Evolutionary conservation across 2,113 vertebrate genomes (phyloP).

Genomic region (Galemys pyrenaicus): DNA sequence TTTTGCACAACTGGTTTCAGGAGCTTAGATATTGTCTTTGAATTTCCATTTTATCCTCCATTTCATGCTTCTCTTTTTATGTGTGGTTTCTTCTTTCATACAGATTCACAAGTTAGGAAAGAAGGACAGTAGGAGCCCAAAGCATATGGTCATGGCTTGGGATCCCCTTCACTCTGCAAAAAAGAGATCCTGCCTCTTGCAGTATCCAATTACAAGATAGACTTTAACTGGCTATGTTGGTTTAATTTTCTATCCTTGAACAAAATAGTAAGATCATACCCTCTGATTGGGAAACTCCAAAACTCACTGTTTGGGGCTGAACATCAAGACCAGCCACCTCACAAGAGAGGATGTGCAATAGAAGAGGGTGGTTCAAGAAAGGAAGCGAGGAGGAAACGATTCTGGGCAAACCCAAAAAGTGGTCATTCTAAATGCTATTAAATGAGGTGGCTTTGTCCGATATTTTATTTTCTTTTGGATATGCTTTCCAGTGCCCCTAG

Average conservation of each 20-base stretch:
- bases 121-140: neutral
- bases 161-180: neutral
- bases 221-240: neutral
- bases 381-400: neutral
- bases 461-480: neutral
- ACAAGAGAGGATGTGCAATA: neutral
- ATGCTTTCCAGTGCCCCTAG: neutral
- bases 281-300: neutral
- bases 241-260: neutral
- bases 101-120: neutral
- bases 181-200: neutral
- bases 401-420: neutral
- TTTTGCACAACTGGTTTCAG: neutral
- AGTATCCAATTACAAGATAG: neutral
- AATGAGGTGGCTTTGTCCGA: neutral
- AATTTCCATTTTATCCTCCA: neutral
- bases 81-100: neutral
- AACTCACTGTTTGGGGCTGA: neutral
- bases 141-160: neutral
- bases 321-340: neutral
- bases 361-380: neutral
- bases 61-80: neutral
- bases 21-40: neutral
- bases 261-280: neutral
- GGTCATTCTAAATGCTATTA: neutral